phyloP scores from a whole-genome alignment of 2,888 invertebrate species.

The Marasmarcha lunaedactyla region DNA sequence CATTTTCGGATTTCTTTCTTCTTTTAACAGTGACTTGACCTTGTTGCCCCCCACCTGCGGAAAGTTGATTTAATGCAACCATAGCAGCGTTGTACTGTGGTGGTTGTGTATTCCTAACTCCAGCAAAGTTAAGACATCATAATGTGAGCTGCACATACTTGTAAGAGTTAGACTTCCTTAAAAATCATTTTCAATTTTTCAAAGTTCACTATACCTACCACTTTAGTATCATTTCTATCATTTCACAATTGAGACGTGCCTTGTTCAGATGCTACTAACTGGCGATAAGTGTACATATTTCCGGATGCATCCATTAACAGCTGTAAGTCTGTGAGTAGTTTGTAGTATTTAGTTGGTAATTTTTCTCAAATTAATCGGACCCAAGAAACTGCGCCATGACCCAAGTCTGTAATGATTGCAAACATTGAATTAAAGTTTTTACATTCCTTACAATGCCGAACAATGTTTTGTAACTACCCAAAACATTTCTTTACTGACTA shows the following conservation, averaged over 20 bases:
- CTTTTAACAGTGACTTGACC: slow-evolving; percentile 90
- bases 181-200: slow-evolving; percentile 99
- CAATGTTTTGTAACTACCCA: slow-evolving; percentile 99
- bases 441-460: slow-evolving; percentile 97
- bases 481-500: slow-evolving; percentile 99
- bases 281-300: slow-evolving; percentile 99
- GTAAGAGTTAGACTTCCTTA: slow-evolving; percentile 90
- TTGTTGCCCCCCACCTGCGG: slow-evolving; percentile 76
- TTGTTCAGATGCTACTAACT: slow-evolving; percentile 90
- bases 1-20: slow-evolving; percentile 88
- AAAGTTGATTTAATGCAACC: slow-evolving; percentile 89
- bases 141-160: slow-evolving; percentile 96
- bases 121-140: slow-evolving; percentile 86
- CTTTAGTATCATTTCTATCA: slow-evolving; percentile 93
- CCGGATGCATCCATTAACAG: slow-evolving; percentile 98
- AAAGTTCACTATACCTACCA: slow-evolving; percentile 93
- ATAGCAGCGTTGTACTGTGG: slow-evolving; percentile 90
- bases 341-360: slow-evolving; percentile 93
- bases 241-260: slow-evolving; percentile 88
- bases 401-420: slow-evolving; percentile 97
- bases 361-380: slow-evolving; percentile 97
- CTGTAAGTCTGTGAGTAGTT: slow-evolving; percentile 93
- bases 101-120: slow-evolving; percentile 88
- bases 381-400: slow-evolving; percentile 94
- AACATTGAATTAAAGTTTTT: slow-evolving; percentile 99